These are phyloP conservation scores for Camponotus pennsylvanicus DNA, from an alignment of 1,140 invertebrate species.

Conservation along the genomic window DNA sequence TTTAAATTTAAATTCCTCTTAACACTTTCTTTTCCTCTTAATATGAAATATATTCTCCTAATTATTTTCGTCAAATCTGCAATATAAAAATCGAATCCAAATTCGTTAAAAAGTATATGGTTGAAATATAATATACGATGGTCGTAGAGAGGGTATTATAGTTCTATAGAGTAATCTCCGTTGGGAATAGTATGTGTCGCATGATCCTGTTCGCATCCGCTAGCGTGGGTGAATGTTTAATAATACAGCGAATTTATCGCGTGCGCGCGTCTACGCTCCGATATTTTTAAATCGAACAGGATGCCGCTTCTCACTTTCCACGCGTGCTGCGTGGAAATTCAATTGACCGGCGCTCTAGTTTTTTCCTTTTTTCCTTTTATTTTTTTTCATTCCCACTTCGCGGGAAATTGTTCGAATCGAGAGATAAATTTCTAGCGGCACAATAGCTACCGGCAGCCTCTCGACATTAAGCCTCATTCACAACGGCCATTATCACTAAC, in stretches of 20 bases:
- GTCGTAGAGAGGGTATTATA: neutral
- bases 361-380: conserved; percentile 24
- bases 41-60: neutral
- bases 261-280: conserved; percentile 24
- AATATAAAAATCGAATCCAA: conserved; percentile 23
- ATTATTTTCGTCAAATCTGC: neutral
- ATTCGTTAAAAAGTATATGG: conserved; percentile 3
- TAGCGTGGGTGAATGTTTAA: conserved; percentile 58
- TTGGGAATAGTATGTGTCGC: conserved; percentile 31
- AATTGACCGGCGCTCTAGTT: conserved; percentile 59
- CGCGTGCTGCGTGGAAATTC: conserved; percentile 45
- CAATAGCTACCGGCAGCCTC: conserved; percentile 55
- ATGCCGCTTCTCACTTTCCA: conserved; percentile 63
- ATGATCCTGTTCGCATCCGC: conserved; percentile 43
- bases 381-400: conserved; percentile 50
- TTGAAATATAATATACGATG: conserved; percentile 17
- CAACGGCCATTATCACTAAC: conserved; percentile 71
- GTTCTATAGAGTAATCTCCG: conserved; percentile 17
- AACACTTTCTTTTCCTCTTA: too few relatives aligned
- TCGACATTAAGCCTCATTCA: conserved; percentile 66
- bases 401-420: conserved; percentile 57
- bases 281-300: conserved; percentile 51
- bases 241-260: conserved; percentile 55
- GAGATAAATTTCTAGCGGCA: conserved; percentile 67
- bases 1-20: neutral